Evolutionary conservation across 2,113 vertebrate species (phyloP).

Genomic region (Dicerorhinus sumatrensis): DNA sequence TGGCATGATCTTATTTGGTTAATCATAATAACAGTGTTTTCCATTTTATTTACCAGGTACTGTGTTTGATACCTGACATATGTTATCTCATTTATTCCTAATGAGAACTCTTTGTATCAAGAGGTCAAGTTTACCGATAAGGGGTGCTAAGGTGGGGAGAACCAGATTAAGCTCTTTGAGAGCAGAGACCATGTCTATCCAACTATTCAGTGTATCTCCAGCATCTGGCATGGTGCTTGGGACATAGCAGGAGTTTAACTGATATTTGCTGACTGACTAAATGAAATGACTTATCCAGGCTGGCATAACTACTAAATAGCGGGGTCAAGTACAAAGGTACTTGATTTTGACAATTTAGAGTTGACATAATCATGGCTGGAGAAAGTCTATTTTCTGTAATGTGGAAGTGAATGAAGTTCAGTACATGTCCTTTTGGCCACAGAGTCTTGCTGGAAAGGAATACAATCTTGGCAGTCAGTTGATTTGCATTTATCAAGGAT

Average conservation of each 20-base stretch:
- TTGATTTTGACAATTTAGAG: not conserved
- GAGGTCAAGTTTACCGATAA: not conserved
- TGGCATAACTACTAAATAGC: not conserved
- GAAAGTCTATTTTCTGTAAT: not conserved
- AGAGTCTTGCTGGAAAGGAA: not conserved
- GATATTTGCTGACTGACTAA: not conserved
- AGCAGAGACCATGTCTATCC: not conserved
- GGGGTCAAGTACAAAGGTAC: not conserved
- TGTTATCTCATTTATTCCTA: not conserved
- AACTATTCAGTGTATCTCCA: too few species aligned
- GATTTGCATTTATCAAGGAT: not conserved
- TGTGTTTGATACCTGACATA: not conserved
- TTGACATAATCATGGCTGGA: not conserved
- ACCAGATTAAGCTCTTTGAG: not conserved
- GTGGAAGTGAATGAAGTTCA: not conserved
- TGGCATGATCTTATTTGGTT: not conserved
- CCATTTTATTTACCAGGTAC: not conserved
- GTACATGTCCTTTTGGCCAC: not conserved
- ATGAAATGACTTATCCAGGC: not conserved
- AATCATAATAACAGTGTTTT: not conserved
- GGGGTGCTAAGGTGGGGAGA: not conserved
- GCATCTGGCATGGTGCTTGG: not conserved
- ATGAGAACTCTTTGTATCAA: not conserved
- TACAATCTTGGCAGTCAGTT: not conserved
- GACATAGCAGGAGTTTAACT: not conserved